Evolutionary conservation across 2,888 invertebrate genomes (phyloP).

Genomic region (Ophioninae sp.): DNA sequence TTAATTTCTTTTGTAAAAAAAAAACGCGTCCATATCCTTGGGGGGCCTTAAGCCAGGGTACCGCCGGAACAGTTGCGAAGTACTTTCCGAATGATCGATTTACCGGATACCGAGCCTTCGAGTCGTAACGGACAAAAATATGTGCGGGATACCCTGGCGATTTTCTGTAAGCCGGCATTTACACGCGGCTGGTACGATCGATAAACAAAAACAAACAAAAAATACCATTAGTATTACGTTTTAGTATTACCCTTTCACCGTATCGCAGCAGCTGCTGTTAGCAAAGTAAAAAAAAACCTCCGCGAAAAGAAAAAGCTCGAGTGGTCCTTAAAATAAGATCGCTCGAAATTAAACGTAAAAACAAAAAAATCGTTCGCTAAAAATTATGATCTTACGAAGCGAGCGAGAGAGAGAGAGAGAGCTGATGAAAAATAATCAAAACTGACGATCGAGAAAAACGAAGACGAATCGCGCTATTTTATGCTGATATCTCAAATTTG

Average conservation of each 20-base stretch:
- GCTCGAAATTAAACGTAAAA: neutral
- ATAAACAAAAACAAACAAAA: conserved; percentile 21
- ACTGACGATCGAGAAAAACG: neutral
- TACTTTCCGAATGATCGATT: neutral
- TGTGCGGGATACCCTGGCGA: neutral
- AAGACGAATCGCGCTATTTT: neutral
- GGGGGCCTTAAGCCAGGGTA: conserved; percentile 47
- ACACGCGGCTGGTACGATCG: conserved; percentile 23
- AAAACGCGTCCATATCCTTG: conserved; percentile 31
- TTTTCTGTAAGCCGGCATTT: conserved; percentile 26
- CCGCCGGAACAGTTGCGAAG: neutral
- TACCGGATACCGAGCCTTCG: neutral
- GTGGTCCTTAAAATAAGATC: neutral
- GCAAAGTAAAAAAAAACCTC: conserved; percentile 24
- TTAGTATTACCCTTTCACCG: conserved; percentile 58
- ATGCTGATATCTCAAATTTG: neutral
- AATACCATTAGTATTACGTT: conserved; percentile 63
- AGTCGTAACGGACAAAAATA: neutral
- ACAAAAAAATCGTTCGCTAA: neutral
- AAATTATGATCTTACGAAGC: neutral
- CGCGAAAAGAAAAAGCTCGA: conserved; percentile 15
- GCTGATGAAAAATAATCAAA: neutral
- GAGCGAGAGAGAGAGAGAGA: neutral
- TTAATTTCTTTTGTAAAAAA: conserved; percentile 10
- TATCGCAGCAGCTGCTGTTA: conserved; percentile 34